Evolutionary conservation across 2,797 vertebrate genomes (phyloP).

Genomic region (Myripristis jacobus): DNA sequence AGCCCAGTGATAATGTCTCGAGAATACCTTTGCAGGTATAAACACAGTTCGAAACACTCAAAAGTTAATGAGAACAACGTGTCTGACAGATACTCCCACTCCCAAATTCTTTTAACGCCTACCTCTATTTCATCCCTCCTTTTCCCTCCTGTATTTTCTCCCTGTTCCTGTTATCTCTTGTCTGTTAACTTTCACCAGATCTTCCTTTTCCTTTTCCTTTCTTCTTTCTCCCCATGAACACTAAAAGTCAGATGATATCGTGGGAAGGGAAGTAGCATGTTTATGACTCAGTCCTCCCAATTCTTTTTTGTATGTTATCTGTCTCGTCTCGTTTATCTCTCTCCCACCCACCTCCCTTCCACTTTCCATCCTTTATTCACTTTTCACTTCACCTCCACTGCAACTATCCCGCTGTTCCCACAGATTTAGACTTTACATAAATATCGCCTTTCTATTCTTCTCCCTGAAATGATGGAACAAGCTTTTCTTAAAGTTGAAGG

Average conservation of each 20-base stretch:
- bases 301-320: constrained; percentile 26
- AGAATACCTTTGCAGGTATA: constrained; percentile 53
- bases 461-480: too few relatives aligned
- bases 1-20: constrained; percentile 38
- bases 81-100: constrained; percentile 48
- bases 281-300: constrained; percentile 23
- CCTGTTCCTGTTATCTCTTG: constrained; percentile 32
- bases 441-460: background rate
- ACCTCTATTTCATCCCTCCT: constrained; percentile 13
- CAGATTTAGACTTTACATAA: background rate
- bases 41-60: constrained; percentile 50
- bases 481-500: too few relatives aligned
- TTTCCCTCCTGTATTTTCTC: constrained; percentile 1
- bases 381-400: too few relatives aligned
- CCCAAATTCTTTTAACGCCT: constrained; percentile 27
- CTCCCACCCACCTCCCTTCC: constrained; percentile 25
- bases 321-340: background rate
- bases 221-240: constrained; percentile 14
- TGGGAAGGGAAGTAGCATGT: constrained; percentile 36
- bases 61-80: constrained; percentile 54
- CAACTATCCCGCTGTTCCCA: background rate
- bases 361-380: background rate
- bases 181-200: constrained; percentile 21
- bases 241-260: constrained; percentile 19
- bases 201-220: constrained; percentile 49